phyloP scores from a whole-genome alignment of 2,888 invertebrate species.

The Deroplatys truncata region DNA sequence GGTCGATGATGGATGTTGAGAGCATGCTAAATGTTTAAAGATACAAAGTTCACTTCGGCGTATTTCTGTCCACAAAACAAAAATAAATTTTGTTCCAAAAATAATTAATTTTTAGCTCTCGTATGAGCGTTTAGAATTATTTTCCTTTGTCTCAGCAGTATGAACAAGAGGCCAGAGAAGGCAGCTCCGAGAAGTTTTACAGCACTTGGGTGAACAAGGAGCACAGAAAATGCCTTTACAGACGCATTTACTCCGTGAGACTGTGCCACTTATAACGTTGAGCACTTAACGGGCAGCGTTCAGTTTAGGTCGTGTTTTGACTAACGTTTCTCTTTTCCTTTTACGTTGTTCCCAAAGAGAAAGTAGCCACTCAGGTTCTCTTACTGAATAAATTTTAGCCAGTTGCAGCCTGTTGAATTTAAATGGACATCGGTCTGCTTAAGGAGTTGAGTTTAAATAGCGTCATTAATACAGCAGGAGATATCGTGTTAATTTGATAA shows the following conservation, averaged over 20 bases:
- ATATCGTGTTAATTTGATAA: no score
- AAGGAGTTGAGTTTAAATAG: neutral
- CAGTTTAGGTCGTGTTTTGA: neutral
- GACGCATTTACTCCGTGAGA: neutral
- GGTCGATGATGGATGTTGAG: no score
- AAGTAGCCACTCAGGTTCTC: neutral
- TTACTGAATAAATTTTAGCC: neutral
- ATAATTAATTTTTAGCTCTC: no score
- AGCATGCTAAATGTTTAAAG: no score
- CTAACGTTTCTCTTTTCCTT: constrained; percentile 5
- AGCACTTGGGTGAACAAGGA: neutral
- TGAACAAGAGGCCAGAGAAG: neutral
- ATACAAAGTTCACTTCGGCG: no score
- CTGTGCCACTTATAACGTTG: neutral
- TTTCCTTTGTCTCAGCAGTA: no score
- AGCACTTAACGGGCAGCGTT: neutral
- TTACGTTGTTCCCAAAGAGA: neutral
- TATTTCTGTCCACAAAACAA: no score
- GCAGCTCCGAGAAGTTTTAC: neutral
- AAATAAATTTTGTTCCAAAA: no score
- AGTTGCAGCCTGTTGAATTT: neutral
- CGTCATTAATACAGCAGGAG: no score
- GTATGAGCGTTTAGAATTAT: no score
- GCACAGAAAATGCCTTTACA: neutral
- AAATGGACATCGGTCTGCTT: neutral